phyloP scores from a whole-genome alignment of 2,888 invertebrate species.

The Tubulanus polymorphus region DNA sequence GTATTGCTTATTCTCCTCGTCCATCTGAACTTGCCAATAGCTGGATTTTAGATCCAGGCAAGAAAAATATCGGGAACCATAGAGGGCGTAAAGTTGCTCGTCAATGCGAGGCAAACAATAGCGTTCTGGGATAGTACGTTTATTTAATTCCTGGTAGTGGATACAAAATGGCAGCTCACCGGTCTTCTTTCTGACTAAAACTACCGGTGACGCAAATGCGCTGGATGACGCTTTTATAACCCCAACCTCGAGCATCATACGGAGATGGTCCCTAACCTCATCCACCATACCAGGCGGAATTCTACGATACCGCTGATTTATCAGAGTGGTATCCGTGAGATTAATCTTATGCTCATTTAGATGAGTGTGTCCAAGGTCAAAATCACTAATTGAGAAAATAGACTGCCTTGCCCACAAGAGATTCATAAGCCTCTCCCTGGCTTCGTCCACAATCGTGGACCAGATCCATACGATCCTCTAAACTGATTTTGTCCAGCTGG shows the following conservation, averaged over 20 bases:
- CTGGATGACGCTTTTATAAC: slow-evolving; percentile 17
- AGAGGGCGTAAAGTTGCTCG: slow-evolving; percentile 15
- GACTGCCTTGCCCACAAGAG: too few relatives aligned
- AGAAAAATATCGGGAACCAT: slow-evolving; percentile 16
- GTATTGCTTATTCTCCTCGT: slow-evolving; percentile 16
- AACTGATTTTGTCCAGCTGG: too few relatives aligned
- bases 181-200: slow-evolving; percentile 18
- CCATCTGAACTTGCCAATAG: slow-evolving; percentile 16
- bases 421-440: too few relatives aligned
- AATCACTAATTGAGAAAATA: slow-evolving; percentile 11
- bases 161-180: slow-evolving; percentile 18
- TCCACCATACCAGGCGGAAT: slow-evolving; percentile 22
- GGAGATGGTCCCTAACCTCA: slow-evolving; percentile 19
- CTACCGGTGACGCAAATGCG: slow-evolving; percentile 18
- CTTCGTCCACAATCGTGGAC: too few relatives aligned
- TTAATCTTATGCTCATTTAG: slow-evolving; percentile 13
- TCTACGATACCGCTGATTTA: slow-evolving; percentile 17
- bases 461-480: too few relatives aligned
- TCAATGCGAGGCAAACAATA: slow-evolving; percentile 21
- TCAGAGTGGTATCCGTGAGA: slow-evolving; percentile 14
- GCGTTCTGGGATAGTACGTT: slow-evolving; percentile 18
- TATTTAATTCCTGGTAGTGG: slow-evolving; percentile 18
- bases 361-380: slow-evolving; percentile 11
- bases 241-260: slow-evolving; percentile 18
- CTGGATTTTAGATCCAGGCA: slow-evolving; percentile 14